Evolutionary conservation across 2,888 invertebrate species (phyloP).

Genomic region (Synanthedon andrenaeformis): DNA sequence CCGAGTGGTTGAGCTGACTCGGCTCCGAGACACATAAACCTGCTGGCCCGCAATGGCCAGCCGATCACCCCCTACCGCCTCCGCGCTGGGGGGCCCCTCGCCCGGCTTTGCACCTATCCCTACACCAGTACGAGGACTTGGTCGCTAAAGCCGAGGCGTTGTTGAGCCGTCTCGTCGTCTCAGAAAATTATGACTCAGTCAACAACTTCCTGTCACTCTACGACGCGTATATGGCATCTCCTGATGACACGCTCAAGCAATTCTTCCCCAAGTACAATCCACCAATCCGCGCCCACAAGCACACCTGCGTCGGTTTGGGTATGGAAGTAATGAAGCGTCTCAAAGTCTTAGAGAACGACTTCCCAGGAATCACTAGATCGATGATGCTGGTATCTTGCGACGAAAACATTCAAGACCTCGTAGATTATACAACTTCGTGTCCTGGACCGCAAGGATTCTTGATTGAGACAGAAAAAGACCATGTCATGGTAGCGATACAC

Average conservation of each 20-base stretch:
- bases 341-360: slow-evolving; percentile 71
- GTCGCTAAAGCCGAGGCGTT: slow-evolving; percentile 85
- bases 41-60: slow-evolving; percentile 51
- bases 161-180: slow-evolving; percentile 85
- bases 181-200: slow-evolving; percentile 90
- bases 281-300: slow-evolving; percentile 84
- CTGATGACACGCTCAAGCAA: slow-evolving; percentile 75
- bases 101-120: slow-evolving; percentile 79
- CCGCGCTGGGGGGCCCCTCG: slow-evolving; percentile 61
- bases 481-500: slow-evolving; percentile 84
- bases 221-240: slow-evolving; percentile 76
- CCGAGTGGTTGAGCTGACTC: slow-evolving; percentile 99
- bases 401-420: slow-evolving; percentile 78
- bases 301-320: slow-evolving; percentile 91
- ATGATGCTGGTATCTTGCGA: slow-evolving; percentile 87
- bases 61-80: slow-evolving; percentile 58
- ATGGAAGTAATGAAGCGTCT: slow-evolving; percentile 84
- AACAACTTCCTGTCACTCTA: slow-evolving; percentile 83
- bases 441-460: slow-evolving; percentile 72
- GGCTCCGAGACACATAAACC: slow-evolving; percentile 57
- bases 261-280: slow-evolving; percentile 87
- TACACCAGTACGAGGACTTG: slow-evolving; percentile 82
- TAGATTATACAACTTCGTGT: slow-evolving; percentile 73
- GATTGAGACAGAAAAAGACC: slow-evolving; percentile 86
- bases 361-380: slow-evolving; percentile 77